Evolutionary conservation across 2,888 invertebrate species (phyloP).

Genomic region (Lacanobia wlatinum): DNA sequence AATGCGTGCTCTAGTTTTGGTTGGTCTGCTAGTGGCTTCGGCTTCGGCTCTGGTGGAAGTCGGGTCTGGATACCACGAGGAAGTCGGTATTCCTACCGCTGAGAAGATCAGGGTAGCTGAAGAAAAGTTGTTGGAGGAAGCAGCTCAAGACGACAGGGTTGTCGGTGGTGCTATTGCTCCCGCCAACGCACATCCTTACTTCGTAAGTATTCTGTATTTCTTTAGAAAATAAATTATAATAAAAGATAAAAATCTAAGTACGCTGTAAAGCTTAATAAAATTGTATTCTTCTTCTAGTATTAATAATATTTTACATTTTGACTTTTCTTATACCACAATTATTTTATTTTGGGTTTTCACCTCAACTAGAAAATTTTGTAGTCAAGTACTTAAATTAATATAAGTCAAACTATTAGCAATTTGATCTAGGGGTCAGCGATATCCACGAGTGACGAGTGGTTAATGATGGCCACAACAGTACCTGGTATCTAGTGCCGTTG

Average conservation of each 20-base stretch:
- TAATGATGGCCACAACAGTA: neutral
- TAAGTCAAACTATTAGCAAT: neutral
- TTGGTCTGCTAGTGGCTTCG: constrained; percentile 64
- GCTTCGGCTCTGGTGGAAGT: constrained; percentile 66
- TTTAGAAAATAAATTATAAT: no score
- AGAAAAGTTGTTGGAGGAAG: constrained; percentile 47
- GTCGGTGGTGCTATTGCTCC: constrained; percentile 78
- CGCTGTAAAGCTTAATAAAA: no score
- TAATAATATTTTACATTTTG: no score
- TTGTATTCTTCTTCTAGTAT: no score
- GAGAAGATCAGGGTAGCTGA: constrained; percentile 75
- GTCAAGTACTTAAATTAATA: neutral
- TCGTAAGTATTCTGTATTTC: constrained; percentile 64
- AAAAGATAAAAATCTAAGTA: no score
- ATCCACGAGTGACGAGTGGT: neutral
- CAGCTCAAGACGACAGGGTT: constrained; percentile 62
- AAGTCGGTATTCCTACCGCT: constrained; percentile 79
- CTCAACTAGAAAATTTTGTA: no score
- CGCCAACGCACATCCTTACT: constrained; percentile 73
- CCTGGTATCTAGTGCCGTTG: neutral
- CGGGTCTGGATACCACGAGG: constrained; percentile 71
- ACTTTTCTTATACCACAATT: no score
- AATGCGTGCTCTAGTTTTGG: constrained; percentile 67
- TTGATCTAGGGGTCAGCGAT: neutral
- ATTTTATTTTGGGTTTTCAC: neutral